phyloP scores from a whole-genome alignment of 2,797 vertebrate species.

The Paratrypauchen microcephalus region DNA sequence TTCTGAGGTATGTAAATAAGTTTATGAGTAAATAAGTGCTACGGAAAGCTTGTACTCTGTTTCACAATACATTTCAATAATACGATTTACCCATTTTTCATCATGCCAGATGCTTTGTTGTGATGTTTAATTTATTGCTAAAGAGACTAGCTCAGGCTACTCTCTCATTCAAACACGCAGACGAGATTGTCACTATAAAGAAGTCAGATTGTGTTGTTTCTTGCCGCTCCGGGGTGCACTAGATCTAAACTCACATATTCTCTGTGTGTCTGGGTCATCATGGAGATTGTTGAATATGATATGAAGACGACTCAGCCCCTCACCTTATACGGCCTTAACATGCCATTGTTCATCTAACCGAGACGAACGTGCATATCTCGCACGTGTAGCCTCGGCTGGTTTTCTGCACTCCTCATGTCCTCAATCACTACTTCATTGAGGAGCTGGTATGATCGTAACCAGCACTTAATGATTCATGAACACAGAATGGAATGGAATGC shows the following conservation, averaged over 20 bases:
- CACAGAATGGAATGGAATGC: slow-evolving; percentile 77
- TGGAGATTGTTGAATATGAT: slow-evolving; percentile 11
- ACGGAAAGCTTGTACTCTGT: background rate
- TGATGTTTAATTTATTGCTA: slow-evolving; percentile 13
- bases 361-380: slow-evolving; percentile 39
- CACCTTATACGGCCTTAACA: slow-evolving; percentile 45
- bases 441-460: slow-evolving; percentile 73
- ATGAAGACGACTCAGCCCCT: slow-evolving; percentile 11
- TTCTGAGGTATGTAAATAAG: too few relatives aligned
- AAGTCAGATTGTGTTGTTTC: slow-evolving; percentile 32
- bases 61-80: background rate
- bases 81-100: background rate
- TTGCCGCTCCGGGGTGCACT: slow-evolving; percentile 27
- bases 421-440: slow-evolving; percentile 73
- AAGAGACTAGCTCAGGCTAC: background rate
- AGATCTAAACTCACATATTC: slow-evolving; percentile 35
- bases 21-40: too few relatives aligned
- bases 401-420: slow-evolving; percentile 68
- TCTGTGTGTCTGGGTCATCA: slow-evolving; percentile 6
- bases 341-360: slow-evolving; percentile 55
- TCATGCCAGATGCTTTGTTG: background rate
- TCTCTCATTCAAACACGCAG: slow-evolving; percentile 1
- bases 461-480: slow-evolving; percentile 82
- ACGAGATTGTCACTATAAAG: slow-evolving; percentile 17
- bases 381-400: slow-evolving; percentile 65